These are phyloP conservation scores for Crioceris asparagi DNA, from an alignment of 2,888 invertebrate species.

Conservation along the genomic window DNA sequence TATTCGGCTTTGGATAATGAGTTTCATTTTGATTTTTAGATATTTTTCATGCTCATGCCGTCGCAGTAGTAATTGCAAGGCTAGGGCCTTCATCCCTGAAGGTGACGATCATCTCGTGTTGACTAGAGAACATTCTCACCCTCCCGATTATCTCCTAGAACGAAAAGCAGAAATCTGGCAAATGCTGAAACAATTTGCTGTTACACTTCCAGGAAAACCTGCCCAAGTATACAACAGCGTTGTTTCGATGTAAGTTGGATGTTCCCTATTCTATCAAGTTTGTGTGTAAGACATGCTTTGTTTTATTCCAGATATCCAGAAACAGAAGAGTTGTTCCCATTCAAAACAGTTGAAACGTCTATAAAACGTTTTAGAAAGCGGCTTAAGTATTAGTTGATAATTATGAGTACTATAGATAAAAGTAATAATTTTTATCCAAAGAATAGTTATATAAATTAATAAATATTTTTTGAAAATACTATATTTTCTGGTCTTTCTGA, in stretches of 20 bases:
- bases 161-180: constrained; percentile 20
- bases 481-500: no score
- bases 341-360: constrained; percentile 16
- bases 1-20: not conserved
- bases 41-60: constrained; percentile 16
- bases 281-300: not conserved
- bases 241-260: constrained; percentile 20
- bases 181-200: constrained; percentile 19
- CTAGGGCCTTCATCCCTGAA: constrained; percentile 23
- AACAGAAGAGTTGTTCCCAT: constrained; percentile 20
- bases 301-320: constrained; percentile 20
- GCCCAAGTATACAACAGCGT: constrained; percentile 21
- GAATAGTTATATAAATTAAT: not conserved
- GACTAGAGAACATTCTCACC: constrained; percentile 23
- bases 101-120: constrained; percentile 21
- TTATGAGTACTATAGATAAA: no score
- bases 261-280: not conserved
- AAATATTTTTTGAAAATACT: not conserved
- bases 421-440: not conserved
- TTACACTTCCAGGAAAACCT: constrained; percentile 19
- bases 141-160: constrained; percentile 21
- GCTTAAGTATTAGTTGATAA: constrained; percentile 2
- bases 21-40: constrained; percentile 5
- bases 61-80: constrained; percentile 21
- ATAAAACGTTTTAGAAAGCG: constrained; percentile 14